These are phyloP conservation scores for Donacobius atricapilla DNA, from an alignment of 2,113 vertebrate genomes.

Conservation along the genomic window DNA sequence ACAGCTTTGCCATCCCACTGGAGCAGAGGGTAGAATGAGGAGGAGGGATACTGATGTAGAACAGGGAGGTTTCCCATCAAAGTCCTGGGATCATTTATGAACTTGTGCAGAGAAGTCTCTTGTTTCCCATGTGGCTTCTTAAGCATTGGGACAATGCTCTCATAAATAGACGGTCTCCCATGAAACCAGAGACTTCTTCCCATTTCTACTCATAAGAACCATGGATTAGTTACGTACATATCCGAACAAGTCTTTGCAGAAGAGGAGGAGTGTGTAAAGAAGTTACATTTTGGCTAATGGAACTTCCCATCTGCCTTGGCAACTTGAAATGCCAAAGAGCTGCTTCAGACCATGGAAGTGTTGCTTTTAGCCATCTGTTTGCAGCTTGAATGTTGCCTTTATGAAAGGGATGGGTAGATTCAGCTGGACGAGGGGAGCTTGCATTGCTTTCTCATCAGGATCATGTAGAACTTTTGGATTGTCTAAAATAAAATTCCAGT, in stretches of 20 bases:
- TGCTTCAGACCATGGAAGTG: background rate
- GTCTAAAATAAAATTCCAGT: conserved; percentile 25
- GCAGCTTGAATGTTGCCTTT: conserved; percentile 9
- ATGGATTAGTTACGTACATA: background rate
- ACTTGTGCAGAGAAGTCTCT: background rate
- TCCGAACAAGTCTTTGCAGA: background rate
- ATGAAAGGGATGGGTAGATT: background rate
- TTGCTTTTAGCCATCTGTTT: conserved; percentile 31
- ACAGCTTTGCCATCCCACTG: background rate
- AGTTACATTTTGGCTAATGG: background rate
- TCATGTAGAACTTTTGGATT: conserved; percentile 47
- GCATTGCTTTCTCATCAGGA: conserved; percentile 42
- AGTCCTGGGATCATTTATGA: background rate
- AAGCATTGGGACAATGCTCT: background rate
- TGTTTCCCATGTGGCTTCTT: background rate
- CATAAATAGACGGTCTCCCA: background rate
- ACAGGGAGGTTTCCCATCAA: background rate
- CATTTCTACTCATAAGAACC: background rate
- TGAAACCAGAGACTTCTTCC: background rate
- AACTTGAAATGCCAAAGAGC: background rate
- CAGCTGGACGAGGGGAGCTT: background rate
- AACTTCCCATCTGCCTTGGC: background rate
- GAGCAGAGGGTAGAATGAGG: background rate
- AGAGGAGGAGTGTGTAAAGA: background rate
- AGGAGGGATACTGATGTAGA: background rate